These are phyloP conservation scores for Plagodis dolabraria DNA, from an alignment of 2,888 invertebrate species.

Conservation along the genomic window DNA sequence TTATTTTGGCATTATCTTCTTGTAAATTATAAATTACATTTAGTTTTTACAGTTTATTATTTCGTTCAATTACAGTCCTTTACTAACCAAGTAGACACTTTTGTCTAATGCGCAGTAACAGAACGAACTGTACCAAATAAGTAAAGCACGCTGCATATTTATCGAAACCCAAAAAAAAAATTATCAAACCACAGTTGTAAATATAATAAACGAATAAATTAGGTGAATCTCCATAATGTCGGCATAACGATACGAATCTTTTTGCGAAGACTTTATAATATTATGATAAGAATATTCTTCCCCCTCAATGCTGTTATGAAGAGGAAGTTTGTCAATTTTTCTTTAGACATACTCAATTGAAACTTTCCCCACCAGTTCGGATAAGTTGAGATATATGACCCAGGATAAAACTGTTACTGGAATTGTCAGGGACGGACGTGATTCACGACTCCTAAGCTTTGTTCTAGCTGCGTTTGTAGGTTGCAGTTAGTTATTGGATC, in stretches of 20 bases:
- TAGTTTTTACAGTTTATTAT: too few species aligned
- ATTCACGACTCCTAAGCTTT: conserved; percentile 29
- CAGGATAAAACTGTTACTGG: conserved; percentile 39
- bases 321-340: conserved; percentile 56
- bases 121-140: too few species aligned
- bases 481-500: conserved; percentile 17
- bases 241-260: conserved; percentile 45
- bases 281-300: conserved; percentile 42
- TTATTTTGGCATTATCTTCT: too few species aligned
- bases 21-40: too few species aligned
- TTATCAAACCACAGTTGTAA: conserved; percentile 21
- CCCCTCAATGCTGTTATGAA: conserved; percentile 44
- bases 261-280: conserved; percentile 38
- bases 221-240: conserved; percentile 46
- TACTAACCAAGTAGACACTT: too few species aligned
- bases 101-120: too few species aligned
- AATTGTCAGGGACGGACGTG: conserved; percentile 34
- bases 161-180: neutral
- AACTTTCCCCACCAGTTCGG: conserved; percentile 48
- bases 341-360: conserved; percentile 51
- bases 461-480: conserved; percentile 23
- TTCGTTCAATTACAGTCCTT: too few species aligned
- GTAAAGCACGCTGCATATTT: too few species aligned
- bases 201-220: conserved; percentile 31
- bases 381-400: conserved; percentile 48